Conservation (phyloP, 2,797 vertebrate species). For the Epinephelus coioides region DNA sequence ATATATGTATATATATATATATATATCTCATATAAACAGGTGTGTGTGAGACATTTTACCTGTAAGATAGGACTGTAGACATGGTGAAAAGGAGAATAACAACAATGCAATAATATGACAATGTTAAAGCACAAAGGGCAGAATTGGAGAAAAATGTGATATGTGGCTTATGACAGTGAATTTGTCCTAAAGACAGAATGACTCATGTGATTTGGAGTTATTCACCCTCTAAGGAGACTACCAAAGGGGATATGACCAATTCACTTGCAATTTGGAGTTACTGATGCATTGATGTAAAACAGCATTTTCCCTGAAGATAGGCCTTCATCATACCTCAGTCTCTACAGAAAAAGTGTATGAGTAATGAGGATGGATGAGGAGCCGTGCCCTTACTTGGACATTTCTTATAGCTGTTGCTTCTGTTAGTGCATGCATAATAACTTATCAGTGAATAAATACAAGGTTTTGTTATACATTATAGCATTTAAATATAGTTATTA, state of each 20-base stretch:
- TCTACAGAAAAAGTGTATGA: conserved; percentile 59
- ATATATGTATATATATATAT: too few relatives aligned
- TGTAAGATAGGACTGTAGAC: neutral
- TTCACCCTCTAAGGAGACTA: conserved; percentile 61
- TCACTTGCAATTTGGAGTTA: conserved; percentile 81
- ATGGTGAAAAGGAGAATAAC: neutral
- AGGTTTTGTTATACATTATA: neutral
- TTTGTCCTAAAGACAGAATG: conserved; percentile 58
- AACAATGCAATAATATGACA: conserved; percentile 24
- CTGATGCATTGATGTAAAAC: conserved; percentile 83
- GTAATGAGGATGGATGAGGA: conserved; percentile 75
- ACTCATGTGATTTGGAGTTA: conserved; percentile 72
- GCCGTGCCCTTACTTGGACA: conserved; percentile 47
- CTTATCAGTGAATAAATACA: conserved; percentile 1
- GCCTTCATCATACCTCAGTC: conserved; percentile 71
- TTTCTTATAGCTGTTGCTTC: conserved; percentile 37
- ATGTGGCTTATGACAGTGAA: conserved; percentile 50
- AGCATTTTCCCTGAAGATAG: conserved; percentile 73
- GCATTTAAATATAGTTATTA: neutral
- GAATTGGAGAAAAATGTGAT: conserved; percentile 44
- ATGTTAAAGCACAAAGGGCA: conserved; percentile 31
- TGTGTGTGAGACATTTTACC: neutral
- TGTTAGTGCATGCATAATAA: conserved; percentile 19
- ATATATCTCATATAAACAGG: too few relatives aligned
- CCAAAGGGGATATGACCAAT: conserved; percentile 78